Percentiles rank a stretch among this genome's conserved stretches.
Evolutionary conservation across 2,113 vertebrate species (phyloP).

Genomic region (Peucedramus taeniatus): DNA sequence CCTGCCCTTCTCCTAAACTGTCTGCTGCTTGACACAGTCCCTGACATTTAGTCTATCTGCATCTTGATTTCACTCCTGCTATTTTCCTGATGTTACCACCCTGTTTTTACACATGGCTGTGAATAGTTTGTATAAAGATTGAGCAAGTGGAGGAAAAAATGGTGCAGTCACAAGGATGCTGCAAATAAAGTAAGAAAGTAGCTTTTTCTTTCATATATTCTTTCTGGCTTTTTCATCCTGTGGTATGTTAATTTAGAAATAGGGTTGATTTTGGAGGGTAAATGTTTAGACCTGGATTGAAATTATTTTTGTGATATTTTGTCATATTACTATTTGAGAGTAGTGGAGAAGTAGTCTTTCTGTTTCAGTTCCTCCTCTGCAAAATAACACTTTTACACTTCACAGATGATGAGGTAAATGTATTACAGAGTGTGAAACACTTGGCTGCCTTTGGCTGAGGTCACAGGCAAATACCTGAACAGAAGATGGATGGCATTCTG

Average conservation of each 20-base stretch:
- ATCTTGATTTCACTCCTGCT: not conserved
- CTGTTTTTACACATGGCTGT: not conserved
- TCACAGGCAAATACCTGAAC: not conserved
- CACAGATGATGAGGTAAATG: not conserved
- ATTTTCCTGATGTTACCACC: not conserved
- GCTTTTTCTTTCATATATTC: not conserved
- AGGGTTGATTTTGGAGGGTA: not conserved
- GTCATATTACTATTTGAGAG: not conserved
- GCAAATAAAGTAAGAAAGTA: not conserved
- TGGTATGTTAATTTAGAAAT: not conserved
- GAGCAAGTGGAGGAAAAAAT: not conserved
- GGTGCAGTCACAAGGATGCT: not conserved
- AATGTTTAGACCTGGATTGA: not conserved
- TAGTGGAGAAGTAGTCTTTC: not conserved
- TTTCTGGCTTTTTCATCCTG: not conserved
- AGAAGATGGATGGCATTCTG: not conserved
- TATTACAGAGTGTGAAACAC: not conserved
- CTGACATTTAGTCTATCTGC: not conserved
- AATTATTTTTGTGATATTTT: not conserved
- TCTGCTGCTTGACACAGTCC: not conserved
- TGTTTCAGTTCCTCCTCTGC: not conserved
- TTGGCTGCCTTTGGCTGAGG: not conserved
- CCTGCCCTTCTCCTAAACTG: fast-evolving
- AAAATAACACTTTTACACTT: not conserved
- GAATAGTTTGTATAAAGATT: not conserved